Evolutionary conservation across 2,113 vertebrate genomes (phyloP).

Genomic region (Neotoma lepida): DNA sequence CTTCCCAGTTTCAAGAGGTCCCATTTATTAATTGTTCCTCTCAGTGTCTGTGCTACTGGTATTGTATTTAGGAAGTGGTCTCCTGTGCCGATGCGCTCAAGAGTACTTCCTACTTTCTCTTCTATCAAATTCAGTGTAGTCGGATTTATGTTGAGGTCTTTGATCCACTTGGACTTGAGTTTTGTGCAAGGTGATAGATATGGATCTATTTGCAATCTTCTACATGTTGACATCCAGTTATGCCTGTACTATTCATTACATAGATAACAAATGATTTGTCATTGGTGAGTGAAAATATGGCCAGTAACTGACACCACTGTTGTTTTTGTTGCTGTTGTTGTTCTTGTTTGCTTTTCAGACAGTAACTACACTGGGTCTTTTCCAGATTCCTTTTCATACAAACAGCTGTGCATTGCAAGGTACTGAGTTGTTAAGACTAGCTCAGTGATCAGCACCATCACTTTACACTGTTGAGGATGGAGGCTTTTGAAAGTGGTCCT

Average conservation of each 20-base stretch:
- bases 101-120: no score
- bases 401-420: background rate
- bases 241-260: background rate
- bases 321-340: background rate
- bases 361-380: background rate
- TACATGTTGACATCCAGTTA: no score
- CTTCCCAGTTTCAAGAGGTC: no score
- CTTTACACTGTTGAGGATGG: background rate
- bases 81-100: no score
- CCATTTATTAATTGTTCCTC: no score
- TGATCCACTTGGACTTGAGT: no score
- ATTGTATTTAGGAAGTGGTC: no score
- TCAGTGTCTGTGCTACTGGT: no score
- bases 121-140: no score
- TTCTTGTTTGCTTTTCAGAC: background rate
- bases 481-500: background rate
- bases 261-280: background rate
- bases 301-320: background rate
- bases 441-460: background rate
- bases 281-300: background rate
- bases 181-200: no score
- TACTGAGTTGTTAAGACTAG: background rate
- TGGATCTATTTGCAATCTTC: no score
- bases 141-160: no score
- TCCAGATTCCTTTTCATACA: background rate